Base-by-base conservation (phyloP, 2,797 vertebrate genomes). In the Pseudochromis fuscus region DNA sequence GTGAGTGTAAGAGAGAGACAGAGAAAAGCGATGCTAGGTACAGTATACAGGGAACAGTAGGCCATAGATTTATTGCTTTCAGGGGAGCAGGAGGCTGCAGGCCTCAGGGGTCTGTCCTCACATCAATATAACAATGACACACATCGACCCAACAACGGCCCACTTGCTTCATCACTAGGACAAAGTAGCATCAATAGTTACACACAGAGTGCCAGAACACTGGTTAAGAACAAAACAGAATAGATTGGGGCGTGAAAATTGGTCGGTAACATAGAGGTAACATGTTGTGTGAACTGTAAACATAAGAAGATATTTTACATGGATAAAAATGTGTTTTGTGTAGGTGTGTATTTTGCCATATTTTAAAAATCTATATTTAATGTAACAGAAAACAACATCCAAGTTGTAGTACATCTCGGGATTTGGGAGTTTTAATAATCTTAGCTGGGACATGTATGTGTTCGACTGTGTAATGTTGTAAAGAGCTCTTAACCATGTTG, bases 41-140 rank as follows among this genome's bases (percentile, higher is more conserved):
- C 85, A 85, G 86, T 81, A 62, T 49, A 77, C 65, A 69, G 74
- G 79, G 87, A 85, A 85, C 83, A 89, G 89, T 73, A 86, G 85
- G 82, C 85, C 89, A 93, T 91, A 89, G 91, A 92, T 92, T 92
- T 92, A 93, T 93, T 90, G 92, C 91, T 89, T 92, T 85, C 87
- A 90, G 83, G 89, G 87, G 87, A 91, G 87, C 84, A 89, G 90
- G 86, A 86, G 88, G 85, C 87, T 90, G 87, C 72, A 71, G 85
- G 84, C 89, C 91, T 88, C 90, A 66, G 78, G 91, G 91, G 91
- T 91, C 85, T 85, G 87, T 92, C 88, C 90, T 92, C 84, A 84
- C 92, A 91, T 93, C 92, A 92, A 93, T 93, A 93, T 90, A 91
- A 92, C 91, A 93, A 93, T 91, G 91, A 93, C 89, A 91, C 84